Conservation (phyloP, 2,888 invertebrate genomes). For the Frankliniella intonsa region DNA sequence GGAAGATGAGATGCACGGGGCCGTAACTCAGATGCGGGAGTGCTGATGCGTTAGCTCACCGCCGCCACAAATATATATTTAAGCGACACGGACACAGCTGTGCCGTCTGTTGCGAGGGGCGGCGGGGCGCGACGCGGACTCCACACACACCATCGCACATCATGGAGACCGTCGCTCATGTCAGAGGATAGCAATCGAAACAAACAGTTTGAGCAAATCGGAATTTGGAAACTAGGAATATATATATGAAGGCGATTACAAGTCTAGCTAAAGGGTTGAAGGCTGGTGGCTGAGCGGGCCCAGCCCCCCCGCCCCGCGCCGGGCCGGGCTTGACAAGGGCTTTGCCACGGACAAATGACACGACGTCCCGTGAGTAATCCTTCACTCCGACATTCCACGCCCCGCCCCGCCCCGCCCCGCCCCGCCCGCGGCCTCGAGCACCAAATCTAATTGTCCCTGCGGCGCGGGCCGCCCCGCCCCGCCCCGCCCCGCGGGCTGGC, state of each 20-base stretch:
- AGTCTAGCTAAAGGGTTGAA: background rate
- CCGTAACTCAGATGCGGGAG: no score
- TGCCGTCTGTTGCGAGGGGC: no score
- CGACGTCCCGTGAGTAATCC: background rate
- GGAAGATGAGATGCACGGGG: no score
- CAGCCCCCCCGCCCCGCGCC: background rate
- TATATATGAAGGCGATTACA: background rate
- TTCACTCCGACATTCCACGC: background rate
- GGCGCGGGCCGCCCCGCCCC: background rate
- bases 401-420: background rate
- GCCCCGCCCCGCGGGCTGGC: background rate
- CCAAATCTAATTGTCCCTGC: slow-evolving; percentile 10
- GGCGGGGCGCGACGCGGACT: no score
- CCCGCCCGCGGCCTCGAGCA: background rate
- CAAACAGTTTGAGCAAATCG: no score
- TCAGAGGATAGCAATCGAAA: no score
- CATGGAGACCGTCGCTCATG: no score
- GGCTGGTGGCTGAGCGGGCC: background rate
- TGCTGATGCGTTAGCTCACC: no score
- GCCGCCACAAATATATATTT: no score
- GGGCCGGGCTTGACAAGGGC: background rate
- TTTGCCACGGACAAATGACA: background rate
- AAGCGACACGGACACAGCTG: no score
- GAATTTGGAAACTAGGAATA: background rate
- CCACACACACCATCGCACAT: no score